Conservation (phyloP, 92 coral and sea anemone genomes). For the Umimayanthus kanabou region DNA sequence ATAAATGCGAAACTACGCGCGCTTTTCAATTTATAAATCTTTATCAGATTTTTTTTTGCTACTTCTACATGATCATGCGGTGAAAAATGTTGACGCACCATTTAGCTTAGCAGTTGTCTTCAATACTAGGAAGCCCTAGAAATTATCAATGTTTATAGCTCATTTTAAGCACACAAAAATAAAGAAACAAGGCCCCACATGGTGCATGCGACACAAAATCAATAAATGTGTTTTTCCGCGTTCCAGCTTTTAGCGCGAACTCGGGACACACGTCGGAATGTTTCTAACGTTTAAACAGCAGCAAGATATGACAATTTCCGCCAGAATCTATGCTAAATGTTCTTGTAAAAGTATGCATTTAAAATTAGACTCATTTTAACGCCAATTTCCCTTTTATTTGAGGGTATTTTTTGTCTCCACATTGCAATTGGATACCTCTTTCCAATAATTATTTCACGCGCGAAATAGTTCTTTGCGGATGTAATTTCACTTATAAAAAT, state of each 20-base stretch:
- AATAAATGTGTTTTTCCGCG: neutral
- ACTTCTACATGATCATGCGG: neutral
- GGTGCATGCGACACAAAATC: neutral
- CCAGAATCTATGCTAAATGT: neutral
- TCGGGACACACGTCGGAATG: neutral
- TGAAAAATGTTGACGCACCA: neutral
- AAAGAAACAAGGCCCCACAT: neutral
- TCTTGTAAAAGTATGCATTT: neutral
- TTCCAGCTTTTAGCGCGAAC: neutral
- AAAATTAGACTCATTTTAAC: no score
- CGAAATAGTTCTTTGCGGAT: neutral
- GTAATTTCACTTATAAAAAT: neutral
- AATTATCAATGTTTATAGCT: neutral
- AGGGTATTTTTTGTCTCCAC: neutral
- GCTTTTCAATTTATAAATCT: no score
- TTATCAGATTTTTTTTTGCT: no score
- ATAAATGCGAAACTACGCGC: neutral
- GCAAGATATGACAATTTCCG: neutral
- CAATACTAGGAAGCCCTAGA: neutral
- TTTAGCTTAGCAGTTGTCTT: neutral
- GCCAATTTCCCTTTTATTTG: neutral
- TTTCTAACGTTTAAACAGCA: neutral
- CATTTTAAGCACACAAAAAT: no score
- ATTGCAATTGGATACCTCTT: neutral
- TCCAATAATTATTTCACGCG: slow-evolving; percentile 11